Evolutionary conservation across 2,888 invertebrate genomes (phyloP).

Genomic region (Apamea monoglypha): DNA sequence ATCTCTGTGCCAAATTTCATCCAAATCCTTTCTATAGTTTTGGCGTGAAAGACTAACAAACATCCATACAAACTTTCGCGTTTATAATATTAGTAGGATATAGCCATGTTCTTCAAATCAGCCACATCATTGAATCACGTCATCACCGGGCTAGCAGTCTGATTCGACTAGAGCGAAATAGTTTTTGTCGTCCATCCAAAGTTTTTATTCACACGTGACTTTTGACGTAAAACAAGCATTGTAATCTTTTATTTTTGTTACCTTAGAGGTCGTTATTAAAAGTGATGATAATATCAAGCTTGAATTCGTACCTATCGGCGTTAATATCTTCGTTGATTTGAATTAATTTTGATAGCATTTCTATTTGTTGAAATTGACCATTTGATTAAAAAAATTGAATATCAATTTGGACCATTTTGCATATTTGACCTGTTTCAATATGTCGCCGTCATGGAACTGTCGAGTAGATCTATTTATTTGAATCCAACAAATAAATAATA

Average conservation of each 20-base stretch:
- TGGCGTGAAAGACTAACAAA: too few species aligned
- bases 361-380: conserved; percentile 21
- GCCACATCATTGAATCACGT: conserved; percentile 23
- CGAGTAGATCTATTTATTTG: not conserved
- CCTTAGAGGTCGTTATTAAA: conserved; percentile 4
- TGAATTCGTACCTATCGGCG: not conserved
- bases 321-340: conserved; percentile 14
- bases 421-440: not conserved
- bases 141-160: conserved; percentile 19
- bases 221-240: conserved; percentile 21
- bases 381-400: conserved; percentile 4
- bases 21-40: too few species aligned
- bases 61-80: too few species aligned
- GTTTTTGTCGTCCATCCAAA: conserved; percentile 27
- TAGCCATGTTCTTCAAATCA: not conserved
- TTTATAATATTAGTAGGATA: too few species aligned
- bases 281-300: conserved; percentile 2
- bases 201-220: conserved; percentile 41
- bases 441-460: not conserved
- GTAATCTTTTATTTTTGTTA: not conserved
- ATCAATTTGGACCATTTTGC: not conserved
- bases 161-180: conserved; percentile 2
- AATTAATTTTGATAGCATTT: conserved; percentile 17
- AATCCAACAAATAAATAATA: not conserved
- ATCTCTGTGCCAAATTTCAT: too few species aligned